A percentile compares a stretch with the other conserved stretches of the same genome.
phyloP scores from a whole-genome alignment of 2,888 invertebrate species.

The Pyrgus malvae region DNA sequence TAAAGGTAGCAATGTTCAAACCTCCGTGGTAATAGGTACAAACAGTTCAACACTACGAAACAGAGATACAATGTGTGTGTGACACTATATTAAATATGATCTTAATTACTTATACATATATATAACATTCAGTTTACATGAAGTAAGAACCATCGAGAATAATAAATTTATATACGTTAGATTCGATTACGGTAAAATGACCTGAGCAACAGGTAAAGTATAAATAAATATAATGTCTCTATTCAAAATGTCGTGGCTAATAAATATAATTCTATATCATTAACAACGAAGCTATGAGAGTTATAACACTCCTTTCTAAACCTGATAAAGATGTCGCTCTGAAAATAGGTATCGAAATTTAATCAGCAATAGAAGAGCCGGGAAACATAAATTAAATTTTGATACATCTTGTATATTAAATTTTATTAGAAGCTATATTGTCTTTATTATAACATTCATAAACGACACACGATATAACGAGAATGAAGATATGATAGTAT shows the following conservation, averaged over 20 bases:
- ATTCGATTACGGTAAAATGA: slow-evolving; percentile 42
- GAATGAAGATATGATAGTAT: slow-evolving; percentile 70
- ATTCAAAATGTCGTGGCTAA: slow-evolving; percentile 16
- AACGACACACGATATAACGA: slow-evolving; percentile 70
- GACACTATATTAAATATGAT: slow-evolving; percentile 58
- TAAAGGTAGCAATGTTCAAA: slow-evolving; percentile 76
- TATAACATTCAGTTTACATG: slow-evolving; percentile 80
- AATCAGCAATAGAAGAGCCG: slow-evolving; percentile 14
- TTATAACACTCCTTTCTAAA: slow-evolving; percentile 18
- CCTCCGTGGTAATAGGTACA: slow-evolving; percentile 41
- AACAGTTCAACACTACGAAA: slow-evolving; percentile 65
- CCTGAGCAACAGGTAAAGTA: slow-evolving; percentile 10
- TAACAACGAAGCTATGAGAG: slow-evolving; percentile 20
- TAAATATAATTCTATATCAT: slow-evolving; percentile 25
- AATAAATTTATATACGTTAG: slow-evolving; percentile 47
- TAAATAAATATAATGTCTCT: slow-evolving; percentile 21
- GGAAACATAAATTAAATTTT: slow-evolving; percentile 15
- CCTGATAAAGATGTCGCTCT: slow-evolving; percentile 24
- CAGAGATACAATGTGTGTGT: slow-evolving; percentile 59
- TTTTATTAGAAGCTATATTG: slow-evolving; percentile 66
- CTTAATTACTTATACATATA: slow-evolving; percentile 72
- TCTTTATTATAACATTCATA: slow-evolving; percentile 66
- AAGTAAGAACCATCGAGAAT: slow-evolving; percentile 68
- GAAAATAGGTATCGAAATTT: slow-evolving; percentile 27
- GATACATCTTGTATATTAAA: slow-evolving; percentile 15